phyloP scores from a whole-genome alignment of 2,113 vertebrate species.

The Hyla sarda region DNA sequence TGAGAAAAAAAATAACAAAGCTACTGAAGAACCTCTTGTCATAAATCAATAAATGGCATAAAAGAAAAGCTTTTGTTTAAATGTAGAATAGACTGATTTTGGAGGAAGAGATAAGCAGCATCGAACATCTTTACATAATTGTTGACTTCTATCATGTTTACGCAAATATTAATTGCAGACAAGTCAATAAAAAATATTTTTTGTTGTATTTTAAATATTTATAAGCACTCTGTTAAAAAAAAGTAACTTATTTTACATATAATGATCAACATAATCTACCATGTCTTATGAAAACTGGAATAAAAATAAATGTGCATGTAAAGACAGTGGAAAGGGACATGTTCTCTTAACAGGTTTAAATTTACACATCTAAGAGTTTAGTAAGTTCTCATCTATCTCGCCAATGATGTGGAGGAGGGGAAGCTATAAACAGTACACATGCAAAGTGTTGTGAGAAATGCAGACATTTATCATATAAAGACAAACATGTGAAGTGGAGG shows the following conservation, averaged over 20 bases:
- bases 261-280: not conserved
- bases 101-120: too few relatives aligned
- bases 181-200: not conserved
- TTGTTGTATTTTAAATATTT: not conserved
- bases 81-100: too few relatives aligned
- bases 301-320: not conserved
- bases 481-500: not conserved
- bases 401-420: not conserved
- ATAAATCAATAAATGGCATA: too few relatives aligned
- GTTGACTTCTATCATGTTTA: not conserved
- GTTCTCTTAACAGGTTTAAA: not conserved
- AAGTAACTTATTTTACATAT: not conserved
- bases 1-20: too few relatives aligned
- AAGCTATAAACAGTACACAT: not conserved
- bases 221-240: not conserved
- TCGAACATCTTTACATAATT: too few relatives aligned
- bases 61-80: too few relatives aligned
- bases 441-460: not conserved
- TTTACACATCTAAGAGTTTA: not conserved
- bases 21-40: too few relatives aligned
- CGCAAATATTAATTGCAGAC: not conserved
- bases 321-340: not conserved
- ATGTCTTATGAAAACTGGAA: not conserved
- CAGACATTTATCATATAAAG: not conserved
- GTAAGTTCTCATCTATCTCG: not conserved